Evolutionary conservation across 1,140 invertebrate genomes (phyloP), one percentile per base, ranked within the genome.

Genomic region (Drosophila neocordata): DNA sequence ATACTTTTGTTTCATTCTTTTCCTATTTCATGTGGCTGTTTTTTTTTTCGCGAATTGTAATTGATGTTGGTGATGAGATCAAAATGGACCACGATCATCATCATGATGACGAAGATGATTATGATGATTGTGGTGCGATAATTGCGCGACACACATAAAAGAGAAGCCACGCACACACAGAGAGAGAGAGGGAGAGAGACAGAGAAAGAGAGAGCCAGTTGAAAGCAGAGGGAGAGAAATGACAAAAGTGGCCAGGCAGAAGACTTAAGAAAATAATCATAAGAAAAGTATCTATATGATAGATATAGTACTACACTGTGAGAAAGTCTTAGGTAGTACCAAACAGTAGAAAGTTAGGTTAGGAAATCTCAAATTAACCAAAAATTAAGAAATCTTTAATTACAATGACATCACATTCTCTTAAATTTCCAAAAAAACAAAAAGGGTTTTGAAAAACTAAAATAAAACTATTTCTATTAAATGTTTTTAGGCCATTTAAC

Each of bases 31-130:
- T 48, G 8, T 48, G 41, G 41, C 41, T 13, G 15, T 15, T 20
- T 48, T 48, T 48, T 48, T 48, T 48, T 48, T 67, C 72, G 65
- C 71, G 77, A 65, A 48, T 48, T 65, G 81, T 84, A 84, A 85
- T 84, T 84, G 81, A 80, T 66, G 78, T 72, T 80, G 72, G 73
- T 68, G 77, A 84, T 81, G 81, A 84, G 74, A 75, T 75, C 81
- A 85, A 85, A 85, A 85, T 85, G 82, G 81, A 85, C 81, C 81
- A 85, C 77, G 75, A 74, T 85, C 77, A 85, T 85, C 77, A 85
- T 85, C 77, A 48, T 48, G 13, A 44, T 15, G 15, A 44, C 13
- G 13, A 44, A 15, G 41, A 44, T 44, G 41, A 9, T 8, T 15
- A 48, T 48, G 41, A 48, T 48, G 41, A 48, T 48, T 48, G 41